Evolutionary conservation across 2,888 invertebrate genomes (phyloP), one percentile per base, ranked within the genome.

Genomic region (Timema cristinae): DNA sequence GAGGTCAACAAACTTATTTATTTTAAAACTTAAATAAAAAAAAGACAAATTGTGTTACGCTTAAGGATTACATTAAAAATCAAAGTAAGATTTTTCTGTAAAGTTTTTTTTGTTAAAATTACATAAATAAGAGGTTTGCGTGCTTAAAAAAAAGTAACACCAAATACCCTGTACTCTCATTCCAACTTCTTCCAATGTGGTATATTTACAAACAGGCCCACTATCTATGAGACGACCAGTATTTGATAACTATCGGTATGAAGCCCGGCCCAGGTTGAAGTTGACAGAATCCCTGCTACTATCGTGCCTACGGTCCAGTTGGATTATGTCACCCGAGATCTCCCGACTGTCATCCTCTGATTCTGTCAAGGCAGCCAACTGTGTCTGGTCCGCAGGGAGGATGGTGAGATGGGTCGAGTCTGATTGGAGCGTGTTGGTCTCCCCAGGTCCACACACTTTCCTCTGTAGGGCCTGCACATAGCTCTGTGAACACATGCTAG

Each of bases 391-490:
- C 77, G 89, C 89, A n/a, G 90, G 90, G 75, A 91, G 86, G 77
- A 89, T 91, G 59, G 91, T 91, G 67, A 92, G 86, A 80, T 91
- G 91, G 7, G 92, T 91, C 7, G 89, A 88, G 83, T 92, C 92
- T 75, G 91, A 91, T 81, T 92, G 90, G 72, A 92, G 85, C 0
- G 92, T 91, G 78, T 90, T 90, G 77, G 90, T 90, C 75, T 81
- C 81, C 67, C 79, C 79, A 15, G 79, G 79, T 75, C 88, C 87
- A 71, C 81, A 80, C 6, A 90, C 89, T 79, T 90, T 91, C 82
- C 90, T 89, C 81, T 91, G 91, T 74, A 92, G 82, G 54, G 91
- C 91, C 81, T 92, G 91, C 66, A 93, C 91, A 82, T 91, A 92
- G 79, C 90, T 91, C 91, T 92, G 83, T 32, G 82, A 81, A 63